Percentiles rank a stretch among this genome's conserved stretches.
phyloP scores from a whole-genome alignment of 2,113 vertebrate genomes.

The Ceyx margarethae region DNA sequence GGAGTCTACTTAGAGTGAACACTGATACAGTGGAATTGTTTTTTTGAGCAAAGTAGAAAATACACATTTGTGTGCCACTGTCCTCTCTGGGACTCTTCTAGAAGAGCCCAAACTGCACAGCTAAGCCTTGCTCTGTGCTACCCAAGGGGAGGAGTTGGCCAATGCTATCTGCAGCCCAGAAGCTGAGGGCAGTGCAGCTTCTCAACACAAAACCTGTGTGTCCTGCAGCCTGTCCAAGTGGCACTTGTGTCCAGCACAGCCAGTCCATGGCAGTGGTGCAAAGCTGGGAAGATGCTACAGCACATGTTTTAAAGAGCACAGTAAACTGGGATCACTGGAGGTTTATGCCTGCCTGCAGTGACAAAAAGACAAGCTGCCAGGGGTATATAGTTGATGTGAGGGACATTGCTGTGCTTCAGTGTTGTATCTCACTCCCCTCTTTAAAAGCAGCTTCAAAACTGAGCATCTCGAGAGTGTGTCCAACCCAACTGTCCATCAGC shows the following conservation, averaged over 20 bases:
- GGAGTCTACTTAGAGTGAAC: slow-evolving; percentile 32
- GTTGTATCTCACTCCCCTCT: background rate
- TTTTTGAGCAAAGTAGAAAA: slow-evolving; percentile 27
- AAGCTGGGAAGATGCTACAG: background rate
- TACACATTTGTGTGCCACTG: background rate
- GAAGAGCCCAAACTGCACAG: background rate
- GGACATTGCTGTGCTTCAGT: background rate
- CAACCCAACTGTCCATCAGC: background rate
- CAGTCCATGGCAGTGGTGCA: background rate
- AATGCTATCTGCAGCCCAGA: background rate
- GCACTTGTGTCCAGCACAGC: background rate
- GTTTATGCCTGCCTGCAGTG: background rate
- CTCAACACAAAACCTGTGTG: background rate
- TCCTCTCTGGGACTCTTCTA: background rate
- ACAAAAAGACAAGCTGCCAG: background rate
- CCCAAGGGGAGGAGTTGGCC: background rate
- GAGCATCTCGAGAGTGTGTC: background rate
- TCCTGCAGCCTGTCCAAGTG: background rate
- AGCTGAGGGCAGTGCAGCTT: background rate
- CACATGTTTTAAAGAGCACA: background rate
- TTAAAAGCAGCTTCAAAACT: background rate
- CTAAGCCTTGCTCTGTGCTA: background rate
- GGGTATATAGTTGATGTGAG: accelerated
- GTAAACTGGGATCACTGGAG: background rate
- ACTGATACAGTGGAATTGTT: slow-evolving; percentile 63